Evolutionary conservation across 2,888 invertebrate genomes (phyloP).

Genomic region (Hoplodrina ambigua): DNA sequence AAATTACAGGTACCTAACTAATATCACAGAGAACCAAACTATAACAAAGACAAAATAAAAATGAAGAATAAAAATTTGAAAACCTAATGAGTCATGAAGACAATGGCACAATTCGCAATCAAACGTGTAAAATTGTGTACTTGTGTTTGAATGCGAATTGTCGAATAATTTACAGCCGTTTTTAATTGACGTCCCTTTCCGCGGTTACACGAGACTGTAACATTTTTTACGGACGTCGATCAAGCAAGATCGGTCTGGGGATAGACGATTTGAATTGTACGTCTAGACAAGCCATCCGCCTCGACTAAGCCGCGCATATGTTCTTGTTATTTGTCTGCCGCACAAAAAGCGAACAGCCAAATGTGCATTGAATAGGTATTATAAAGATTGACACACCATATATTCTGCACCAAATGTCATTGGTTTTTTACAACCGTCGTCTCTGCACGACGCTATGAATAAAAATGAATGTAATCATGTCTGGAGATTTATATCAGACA

Average conservation of each 20-base stretch:
- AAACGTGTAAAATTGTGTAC: slow-evolving; percentile 23
- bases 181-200: slow-evolving; percentile 76
- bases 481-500: slow-evolving; percentile 74
- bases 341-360: slow-evolving; percentile 68
- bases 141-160: slow-evolving; percentile 34
- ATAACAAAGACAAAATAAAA: slow-evolving; percentile 6
- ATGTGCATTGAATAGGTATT: slow-evolving; percentile 77
- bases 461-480: slow-evolving; percentile 76
- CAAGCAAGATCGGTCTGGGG: slow-evolving; percentile 80
- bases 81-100: slow-evolving; percentile 10
- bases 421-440: slow-evolving; percentile 69
- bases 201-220: slow-evolving; percentile 69
- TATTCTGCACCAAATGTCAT: slow-evolving; percentile 72
- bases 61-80: slow-evolving; percentile 7
- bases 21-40: background rate
- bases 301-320: slow-evolving; percentile 72
- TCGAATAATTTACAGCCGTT: slow-evolving; percentile 68
- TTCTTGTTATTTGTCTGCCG: slow-evolving; percentile 69
- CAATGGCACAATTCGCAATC: slow-evolving; percentile 6
- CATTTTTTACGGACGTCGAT: slow-evolving; percentile 75
- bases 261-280: slow-evolving; percentile 80
- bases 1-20: background rate
- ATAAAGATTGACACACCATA: slow-evolving; percentile 71
- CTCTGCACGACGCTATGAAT: slow-evolving; percentile 73
- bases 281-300: slow-evolving; percentile 83